phyloP scores from a whole-genome alignment of 2,113 vertebrate species.

The Trematocara macrostoma region DNA sequence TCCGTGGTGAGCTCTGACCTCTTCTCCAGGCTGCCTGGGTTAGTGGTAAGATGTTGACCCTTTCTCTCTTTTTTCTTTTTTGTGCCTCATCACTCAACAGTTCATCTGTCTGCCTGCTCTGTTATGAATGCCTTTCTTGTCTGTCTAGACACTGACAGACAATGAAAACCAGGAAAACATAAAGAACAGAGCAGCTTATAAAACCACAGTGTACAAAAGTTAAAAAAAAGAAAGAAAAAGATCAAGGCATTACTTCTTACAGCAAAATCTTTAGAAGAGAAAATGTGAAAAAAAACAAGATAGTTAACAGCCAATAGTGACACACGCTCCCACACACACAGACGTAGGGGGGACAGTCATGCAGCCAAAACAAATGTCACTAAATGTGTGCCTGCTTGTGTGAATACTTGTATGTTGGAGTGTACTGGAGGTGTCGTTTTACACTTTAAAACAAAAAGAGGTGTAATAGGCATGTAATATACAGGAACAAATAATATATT shows the following conservation, averaged over 20 bases:
- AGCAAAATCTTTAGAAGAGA: conserved; percentile 27
- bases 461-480: neutral
- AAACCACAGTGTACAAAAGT: conserved; percentile 23
- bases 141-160: conserved; percentile 58
- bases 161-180: conserved; percentile 18
- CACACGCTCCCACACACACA: conserved; percentile 48
- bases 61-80: neutral
- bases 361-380: conserved; percentile 46
- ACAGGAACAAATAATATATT: neutral
- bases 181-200: conserved; percentile 36
- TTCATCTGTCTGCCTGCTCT: conserved; percentile 43
- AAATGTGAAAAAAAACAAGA: conserved; percentile 27
- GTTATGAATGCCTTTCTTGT: conserved; percentile 38
- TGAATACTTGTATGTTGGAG: neutral
- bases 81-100: conserved; percentile 36
- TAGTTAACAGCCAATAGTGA: conserved; percentile 46
- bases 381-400: neutral
- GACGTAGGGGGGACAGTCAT: conserved; percentile 57
- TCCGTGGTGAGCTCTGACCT: conserved; percentile 70
- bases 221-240: neutral
- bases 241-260: conserved; percentile 22
- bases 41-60: conserved; percentile 53
- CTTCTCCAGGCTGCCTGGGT: conserved; percentile 68
- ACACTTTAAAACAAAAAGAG: neutral
- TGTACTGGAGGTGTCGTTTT: neutral